Evolutionary conservation across 1,140 invertebrate species (phyloP).

Genomic region (Halictus rubicundus): DNA sequence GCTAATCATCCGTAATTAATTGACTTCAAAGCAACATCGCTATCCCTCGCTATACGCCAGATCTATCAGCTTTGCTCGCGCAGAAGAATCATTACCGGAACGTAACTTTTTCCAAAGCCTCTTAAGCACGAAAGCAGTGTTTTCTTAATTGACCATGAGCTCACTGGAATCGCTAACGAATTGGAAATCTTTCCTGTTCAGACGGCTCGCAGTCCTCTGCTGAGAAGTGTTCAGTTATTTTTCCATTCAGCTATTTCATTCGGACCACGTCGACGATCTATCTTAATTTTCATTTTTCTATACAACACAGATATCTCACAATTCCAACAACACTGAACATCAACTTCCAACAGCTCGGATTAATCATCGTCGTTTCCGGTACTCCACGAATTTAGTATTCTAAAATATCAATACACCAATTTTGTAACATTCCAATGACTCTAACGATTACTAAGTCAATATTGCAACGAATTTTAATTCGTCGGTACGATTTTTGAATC

Average conservation of each 20-base stretch:
- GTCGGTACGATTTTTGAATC: not conserved
- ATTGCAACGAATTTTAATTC: not conserved
- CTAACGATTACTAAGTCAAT: too few relatives aligned
- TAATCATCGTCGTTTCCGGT: not conserved
- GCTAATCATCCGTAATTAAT: not conserved
- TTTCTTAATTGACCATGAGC: conserved; percentile 4
- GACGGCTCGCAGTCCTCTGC: too few relatives aligned
- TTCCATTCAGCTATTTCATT: too few relatives aligned
- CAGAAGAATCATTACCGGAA: not conserved
- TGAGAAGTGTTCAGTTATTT: too few relatives aligned
- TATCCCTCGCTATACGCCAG: conserved; percentile 37
- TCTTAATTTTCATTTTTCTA: not conserved
- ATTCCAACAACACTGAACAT: not conserved
- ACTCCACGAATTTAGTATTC: not conserved
- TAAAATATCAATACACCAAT: not conserved
- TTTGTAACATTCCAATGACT: not conserved
- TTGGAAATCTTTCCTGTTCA: not conserved
- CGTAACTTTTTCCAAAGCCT: not conserved
- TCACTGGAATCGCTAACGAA: not conserved
- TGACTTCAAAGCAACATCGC: conserved; percentile 39
- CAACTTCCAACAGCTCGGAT: not conserved
- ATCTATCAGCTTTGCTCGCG: conserved; percentile 19
- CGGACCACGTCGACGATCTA: too few relatives aligned
- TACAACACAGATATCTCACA: not conserved
- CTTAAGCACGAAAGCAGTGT: conserved; percentile 11